Evolutionary conservation across 2,888 invertebrate species (phyloP).

Genomic region (Drosophila neotestacea): DNA sequence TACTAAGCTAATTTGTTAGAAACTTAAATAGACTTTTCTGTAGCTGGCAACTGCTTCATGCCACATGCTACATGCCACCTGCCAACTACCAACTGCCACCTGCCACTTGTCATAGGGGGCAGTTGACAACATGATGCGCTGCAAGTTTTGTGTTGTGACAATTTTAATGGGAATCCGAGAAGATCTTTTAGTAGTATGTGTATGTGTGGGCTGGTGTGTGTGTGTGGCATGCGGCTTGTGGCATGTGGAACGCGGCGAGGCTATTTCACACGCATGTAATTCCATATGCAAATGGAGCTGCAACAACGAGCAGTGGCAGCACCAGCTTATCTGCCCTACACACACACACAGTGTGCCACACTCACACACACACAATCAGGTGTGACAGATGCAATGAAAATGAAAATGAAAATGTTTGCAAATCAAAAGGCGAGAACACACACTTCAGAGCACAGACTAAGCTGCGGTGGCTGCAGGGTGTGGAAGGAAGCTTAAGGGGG

Average conservation of each 20-base stretch:
- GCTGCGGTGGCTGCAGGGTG: constrained; percentile 7
- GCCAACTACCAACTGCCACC: constrained; percentile 15
- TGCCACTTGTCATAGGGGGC: constrained; percentile 17
- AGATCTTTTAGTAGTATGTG: not conserved
- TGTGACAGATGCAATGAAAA: constrained; percentile 58
- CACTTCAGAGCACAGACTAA: constrained; percentile 8
- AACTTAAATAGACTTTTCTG: constrained; percentile 52
- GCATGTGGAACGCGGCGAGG: constrained; percentile 14
- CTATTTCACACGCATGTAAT: constrained; percentile 59
- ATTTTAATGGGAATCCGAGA: constrained; percentile 45
- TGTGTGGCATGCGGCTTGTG: constrained; percentile 9
- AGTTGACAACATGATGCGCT: constrained; percentile 43
- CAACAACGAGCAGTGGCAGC: constrained; percentile 7
- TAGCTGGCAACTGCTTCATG: constrained; percentile 26
- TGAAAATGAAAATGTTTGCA: constrained; percentile 65
- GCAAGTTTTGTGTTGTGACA: constrained; percentile 50
- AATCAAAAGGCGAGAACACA: constrained; percentile 55
- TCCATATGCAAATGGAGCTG: constrained; percentile 65
- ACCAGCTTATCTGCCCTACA: constrained; percentile 53
- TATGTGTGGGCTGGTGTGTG: not conserved
- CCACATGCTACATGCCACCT: constrained; percentile 1
- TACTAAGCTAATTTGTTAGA: constrained; percentile 65
- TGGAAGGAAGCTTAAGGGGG: not conserved
- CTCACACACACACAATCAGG: constrained; percentile 18
- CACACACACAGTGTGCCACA: constrained; percentile 2